A percentile compares a stretch with the other conserved stretches of the same genome.
These are phyloP conservation scores for Linyphia triangularis DNA, from an alignment of 2,888 invertebrate species.

Conservation along the genomic window DNA sequence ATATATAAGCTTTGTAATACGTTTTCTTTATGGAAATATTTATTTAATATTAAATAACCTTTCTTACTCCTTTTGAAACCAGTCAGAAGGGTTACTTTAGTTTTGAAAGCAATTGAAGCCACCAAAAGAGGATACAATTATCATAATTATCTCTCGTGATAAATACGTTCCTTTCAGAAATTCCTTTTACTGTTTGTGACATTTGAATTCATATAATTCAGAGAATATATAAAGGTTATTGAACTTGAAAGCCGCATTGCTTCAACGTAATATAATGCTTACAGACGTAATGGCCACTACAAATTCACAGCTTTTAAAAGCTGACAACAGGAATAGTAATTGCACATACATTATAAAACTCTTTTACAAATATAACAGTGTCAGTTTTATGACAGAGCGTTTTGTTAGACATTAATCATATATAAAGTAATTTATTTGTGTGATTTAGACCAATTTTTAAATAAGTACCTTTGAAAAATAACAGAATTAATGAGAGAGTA, in stretches of 20 bases:
- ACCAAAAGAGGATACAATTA: no score
- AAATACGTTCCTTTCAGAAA: not conserved
- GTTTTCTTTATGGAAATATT: no score
- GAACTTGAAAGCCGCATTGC: conserved; percentile 3
- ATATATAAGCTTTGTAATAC: no score
- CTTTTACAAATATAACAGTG: conserved; percentile 1
- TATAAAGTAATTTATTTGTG: not conserved
- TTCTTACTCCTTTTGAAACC: no score
- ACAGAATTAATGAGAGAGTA: no score
- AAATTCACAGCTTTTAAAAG: not conserved
- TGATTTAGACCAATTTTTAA: no score
- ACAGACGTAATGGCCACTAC: conserved; percentile 2
- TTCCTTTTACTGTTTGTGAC: not conserved
- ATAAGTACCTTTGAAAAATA: no score
- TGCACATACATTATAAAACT: not conserved
- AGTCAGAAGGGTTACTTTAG: no score
- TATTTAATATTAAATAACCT: no score
- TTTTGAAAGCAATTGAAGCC: no score
- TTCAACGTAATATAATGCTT: not conserved
- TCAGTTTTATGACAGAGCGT: not conserved
- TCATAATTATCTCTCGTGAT: no score
- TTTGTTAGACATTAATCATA: not conserved
- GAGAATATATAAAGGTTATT: not conserved
- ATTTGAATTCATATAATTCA: not conserved
- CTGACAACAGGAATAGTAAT: conserved; percentile 34